Percentiles rank a stretch among this genome's conserved stretches.
phyloP scores from a whole-genome alignment of 2,113 vertebrate species.

The Trogon melanurus region DNA sequence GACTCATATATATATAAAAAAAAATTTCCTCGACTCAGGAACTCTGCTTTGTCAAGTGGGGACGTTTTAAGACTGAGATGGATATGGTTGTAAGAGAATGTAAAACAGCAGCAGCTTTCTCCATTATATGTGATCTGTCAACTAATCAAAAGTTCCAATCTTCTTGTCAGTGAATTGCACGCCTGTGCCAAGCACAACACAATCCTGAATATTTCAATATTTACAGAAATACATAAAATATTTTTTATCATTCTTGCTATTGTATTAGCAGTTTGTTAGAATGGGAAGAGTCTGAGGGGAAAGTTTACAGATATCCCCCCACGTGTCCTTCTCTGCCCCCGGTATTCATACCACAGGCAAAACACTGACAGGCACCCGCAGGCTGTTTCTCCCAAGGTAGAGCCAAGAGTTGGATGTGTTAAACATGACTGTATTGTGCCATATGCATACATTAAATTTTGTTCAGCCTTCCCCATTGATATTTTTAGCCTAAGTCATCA shows the following conservation, averaged over 20 bases:
- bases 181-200: neutral
- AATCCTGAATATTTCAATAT: neutral
- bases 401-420: neutral
- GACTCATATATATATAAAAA: neutral
- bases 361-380: neutral
- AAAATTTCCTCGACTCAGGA: neutral
- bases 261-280: neutral
- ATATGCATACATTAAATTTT: neutral
- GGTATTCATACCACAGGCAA: neutral
- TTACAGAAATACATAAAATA: neutral
- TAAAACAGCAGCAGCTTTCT: neutral
- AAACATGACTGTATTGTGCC: neutral
- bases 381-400: neutral
- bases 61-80: neutral
- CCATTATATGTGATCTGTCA: neutral
- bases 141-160: neutral
- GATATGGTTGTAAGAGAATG: neutral
- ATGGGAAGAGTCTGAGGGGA: neutral
- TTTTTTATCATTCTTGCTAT: neutral
- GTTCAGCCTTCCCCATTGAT: neutral
- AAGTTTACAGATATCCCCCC: neutral
- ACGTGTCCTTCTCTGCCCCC: neutral
- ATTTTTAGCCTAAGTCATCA: conserved; percentile 28
- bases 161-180: neutral
- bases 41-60: neutral